Conservation (phyloP, 2,113 vertebrate species). For the Merops nubicus region DNA sequence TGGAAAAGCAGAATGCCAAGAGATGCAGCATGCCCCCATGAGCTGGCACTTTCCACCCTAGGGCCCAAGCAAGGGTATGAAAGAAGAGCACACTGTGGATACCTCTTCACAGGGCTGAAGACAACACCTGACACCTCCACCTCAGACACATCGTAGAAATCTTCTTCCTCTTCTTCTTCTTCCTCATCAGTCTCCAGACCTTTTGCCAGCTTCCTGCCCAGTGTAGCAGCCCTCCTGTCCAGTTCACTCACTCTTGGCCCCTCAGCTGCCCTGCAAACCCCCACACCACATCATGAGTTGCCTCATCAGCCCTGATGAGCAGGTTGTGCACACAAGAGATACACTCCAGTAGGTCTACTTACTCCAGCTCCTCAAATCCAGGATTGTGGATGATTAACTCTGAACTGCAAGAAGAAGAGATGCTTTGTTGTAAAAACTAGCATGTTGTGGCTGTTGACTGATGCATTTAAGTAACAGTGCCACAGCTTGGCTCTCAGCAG, state of each 20-base stretch:
- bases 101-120: constrained; percentile 89
- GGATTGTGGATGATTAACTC: constrained; percentile 83
- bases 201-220: constrained; percentile 82
- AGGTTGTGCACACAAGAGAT: rapidly evolving
- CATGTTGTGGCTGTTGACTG: rapidly evolving
- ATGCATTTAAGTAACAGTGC: background rate
- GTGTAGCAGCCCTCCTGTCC: constrained; percentile 74
- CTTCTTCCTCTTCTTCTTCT: constrained; percentile 76
- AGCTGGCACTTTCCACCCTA: background rate
- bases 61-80: background rate
- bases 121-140: constrained; percentile 78
- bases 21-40: background rate
- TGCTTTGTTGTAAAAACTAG: background rate
- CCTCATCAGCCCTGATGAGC: rapidly evolving
- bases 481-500: background rate
- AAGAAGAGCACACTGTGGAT: background rate
- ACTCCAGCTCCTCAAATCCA: constrained; percentile 83
- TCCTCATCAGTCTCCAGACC: constrained; percentile 79
- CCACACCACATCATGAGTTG: rapidly evolving
- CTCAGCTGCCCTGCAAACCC: background rate
- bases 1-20: background rate
- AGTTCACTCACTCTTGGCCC: background rate
- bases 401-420: constrained; percentile 68
- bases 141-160: constrained; percentile 83
- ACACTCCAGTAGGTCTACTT: constrained; percentile 37